phyloP scores from a whole-genome alignment of 2,888 invertebrate species.

The Aphidius colemani region DNA sequence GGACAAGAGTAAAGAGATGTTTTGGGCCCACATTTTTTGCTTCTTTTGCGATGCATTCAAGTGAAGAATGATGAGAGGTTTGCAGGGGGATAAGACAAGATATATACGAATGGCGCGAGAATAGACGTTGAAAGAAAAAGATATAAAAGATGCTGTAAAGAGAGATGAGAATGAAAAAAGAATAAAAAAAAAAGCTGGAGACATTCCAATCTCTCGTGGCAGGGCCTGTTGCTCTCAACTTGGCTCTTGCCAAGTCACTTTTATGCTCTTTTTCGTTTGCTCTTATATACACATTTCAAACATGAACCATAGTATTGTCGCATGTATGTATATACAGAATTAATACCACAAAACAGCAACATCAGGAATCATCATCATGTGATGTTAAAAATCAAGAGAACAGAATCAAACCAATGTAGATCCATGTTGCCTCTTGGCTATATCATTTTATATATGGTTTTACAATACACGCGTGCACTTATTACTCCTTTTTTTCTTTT shows the following conservation, averaged over 20 bases:
- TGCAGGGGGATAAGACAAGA: conserved; percentile 18
- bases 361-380: conserved; percentile 1
- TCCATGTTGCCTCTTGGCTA: conserved; percentile 20
- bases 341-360: conserved; percentile 5
- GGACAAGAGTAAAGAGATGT: conserved; percentile 11
- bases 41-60: conserved; percentile 26
- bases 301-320: conserved; percentile 16
- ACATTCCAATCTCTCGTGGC: conserved; percentile 59
- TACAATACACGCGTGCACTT: neutral
- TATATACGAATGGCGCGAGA: conserved; percentile 32
- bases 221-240: conserved; percentile 31
- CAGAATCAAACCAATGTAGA: conserved; percentile 12
- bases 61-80: conserved; percentile 26
- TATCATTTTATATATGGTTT: neutral
- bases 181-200: conserved; percentile 44
- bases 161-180: conserved; percentile 18
- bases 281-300: conserved; percentile 23
- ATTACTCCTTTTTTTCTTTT: conserved; percentile 7
- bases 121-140: conserved; percentile 27
- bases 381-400: neutral
- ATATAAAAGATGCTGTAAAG: conserved; percentile 7
- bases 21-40: conserved; percentile 23
- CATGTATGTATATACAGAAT: conserved; percentile 8
- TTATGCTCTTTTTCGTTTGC: conserved; percentile 36
- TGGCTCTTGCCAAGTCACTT: conserved; percentile 44